Base-by-base conservation (phyloP, 2,888 invertebrate species). In the Temnothorax rugatulus region DNA sequence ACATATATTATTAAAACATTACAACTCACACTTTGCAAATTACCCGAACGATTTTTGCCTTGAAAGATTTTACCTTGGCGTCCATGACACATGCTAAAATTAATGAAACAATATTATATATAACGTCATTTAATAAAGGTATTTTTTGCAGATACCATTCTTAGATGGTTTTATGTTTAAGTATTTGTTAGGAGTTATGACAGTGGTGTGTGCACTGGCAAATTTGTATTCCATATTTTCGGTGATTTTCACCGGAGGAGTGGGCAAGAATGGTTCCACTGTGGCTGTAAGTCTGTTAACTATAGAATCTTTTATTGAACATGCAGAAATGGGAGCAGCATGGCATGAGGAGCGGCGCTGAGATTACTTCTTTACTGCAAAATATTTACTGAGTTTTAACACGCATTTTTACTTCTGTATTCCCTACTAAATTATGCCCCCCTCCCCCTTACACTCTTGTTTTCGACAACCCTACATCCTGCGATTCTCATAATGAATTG, bases 261-360 rank as follows among this genome's bases (percentile, higher is more conserved):
- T 98, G 94, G 99, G 99, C 95, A 99, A 99, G 96, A 99, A 99
- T 96, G 99, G 99, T 96, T 99, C 99, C 92, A 99, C 99, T 90
- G 99, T 99, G 93, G 99, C 99, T 96, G 99, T 99, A 98, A 98
- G 98, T 95, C 92, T 85, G 90, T 89, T 88, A 92, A 92, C 88
- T 92, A 91, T 92, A 91, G 91, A 89, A 86, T 88, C 87, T 89
- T 87, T 86, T 84, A 88, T 91, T 90, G 87, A 86, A 90, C 86
- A 89, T 89, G 85, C 87, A 88, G 88, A 90, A 91, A 88, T 91
- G 93, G 93, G 93, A 92, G 89, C 92, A 91, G 94, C 94, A 94
- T 94, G 94, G 94, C 94, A 94, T 94, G 94, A 93, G 93, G 93
- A 93, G 92, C 92, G 89, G 90, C 88, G 92, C 93, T 93, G 91